These are phyloP conservation scores for Nipponacmea schrenckii DNA, from an alignment of 2,888 invertebrate genomes.

Conservation along the genomic window DNA sequence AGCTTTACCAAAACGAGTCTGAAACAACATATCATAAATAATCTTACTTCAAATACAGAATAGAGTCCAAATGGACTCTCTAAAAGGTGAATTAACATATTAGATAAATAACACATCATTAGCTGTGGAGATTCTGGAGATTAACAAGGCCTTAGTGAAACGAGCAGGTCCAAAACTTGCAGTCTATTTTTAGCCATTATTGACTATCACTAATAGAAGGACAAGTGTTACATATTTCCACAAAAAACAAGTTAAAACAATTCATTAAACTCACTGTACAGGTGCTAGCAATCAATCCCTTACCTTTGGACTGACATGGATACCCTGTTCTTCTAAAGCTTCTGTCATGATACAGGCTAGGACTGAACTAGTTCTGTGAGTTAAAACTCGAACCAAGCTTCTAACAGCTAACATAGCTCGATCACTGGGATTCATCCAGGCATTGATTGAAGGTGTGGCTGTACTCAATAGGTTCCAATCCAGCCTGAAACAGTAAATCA, in stretches of 20 bases:
- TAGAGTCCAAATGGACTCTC: neutral
- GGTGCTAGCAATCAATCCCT: conserved; percentile 6
- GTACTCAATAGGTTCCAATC: conserved; percentile 97
- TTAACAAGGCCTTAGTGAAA: too few species aligned
- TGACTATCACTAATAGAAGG: too few species aligned
- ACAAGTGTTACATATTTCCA: too few species aligned
- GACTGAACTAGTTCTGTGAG: conserved; percentile 74
- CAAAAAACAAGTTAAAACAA: neutral
- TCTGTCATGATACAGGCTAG: conserved; percentile 96
- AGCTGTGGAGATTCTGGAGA: too few species aligned
- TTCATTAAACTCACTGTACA: neutral
- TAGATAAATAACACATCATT: neutral
- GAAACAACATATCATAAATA: conserved; percentile 41
- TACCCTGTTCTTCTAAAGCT: conserved; percentile 84
- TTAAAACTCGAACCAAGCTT: conserved; percentile 80
- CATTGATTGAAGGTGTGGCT: conserved; percentile 94
- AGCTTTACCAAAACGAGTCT: conserved; percentile 91
- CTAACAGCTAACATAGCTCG: conserved; percentile 86
- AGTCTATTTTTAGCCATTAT: too few species aligned
- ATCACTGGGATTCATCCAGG: conserved; percentile 97
- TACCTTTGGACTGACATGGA: conserved; percentile 83
- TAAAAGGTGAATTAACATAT: neutral
- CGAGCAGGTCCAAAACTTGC: too few species aligned
- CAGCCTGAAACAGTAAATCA: conserved; percentile 71
- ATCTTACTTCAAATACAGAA: neutral